Evolutionary conservation across 2,113 vertebrate genomes (phyloP).

Genomic region (Esox niger): DNA sequence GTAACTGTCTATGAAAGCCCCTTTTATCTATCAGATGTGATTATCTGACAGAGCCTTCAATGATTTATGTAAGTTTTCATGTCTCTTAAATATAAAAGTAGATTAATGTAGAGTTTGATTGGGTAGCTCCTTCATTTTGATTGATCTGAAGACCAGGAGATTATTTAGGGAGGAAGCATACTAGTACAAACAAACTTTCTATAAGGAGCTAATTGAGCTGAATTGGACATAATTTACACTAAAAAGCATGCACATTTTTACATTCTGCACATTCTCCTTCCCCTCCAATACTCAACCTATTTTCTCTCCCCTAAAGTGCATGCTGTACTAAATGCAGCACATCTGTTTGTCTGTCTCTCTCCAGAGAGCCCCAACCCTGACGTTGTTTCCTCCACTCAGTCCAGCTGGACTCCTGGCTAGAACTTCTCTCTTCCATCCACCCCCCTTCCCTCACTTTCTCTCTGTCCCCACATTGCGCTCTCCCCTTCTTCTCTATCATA

Average conservation of each 20-base stretch:
- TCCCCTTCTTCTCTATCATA: not conserved
- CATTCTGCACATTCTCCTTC: conserved; percentile 21
- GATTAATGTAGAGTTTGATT: conserved; percentile 17
- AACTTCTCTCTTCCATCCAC: not conserved
- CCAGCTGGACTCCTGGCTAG: conserved; percentile 42
- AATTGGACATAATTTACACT: not conserved
- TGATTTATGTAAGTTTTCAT: not conserved
- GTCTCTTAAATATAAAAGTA: conserved; percentile 9
- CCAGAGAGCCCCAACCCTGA: conserved; percentile 39
- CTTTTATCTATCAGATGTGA: not conserved
- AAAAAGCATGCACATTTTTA: conserved; percentile 13
- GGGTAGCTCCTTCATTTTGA: not conserved
- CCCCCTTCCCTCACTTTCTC: not conserved
- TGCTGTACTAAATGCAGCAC: conserved; percentile 27
- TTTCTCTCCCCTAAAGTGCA: conserved; percentile 21
- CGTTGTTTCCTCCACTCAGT: conserved; percentile 30
- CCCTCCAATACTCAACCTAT: conserved; percentile 7
- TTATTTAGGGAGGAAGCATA: not conserved
- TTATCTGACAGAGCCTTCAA: conserved; percentile 12
- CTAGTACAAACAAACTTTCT: not conserved
- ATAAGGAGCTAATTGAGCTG: not conserved
- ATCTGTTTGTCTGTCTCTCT: conserved; percentile 51
- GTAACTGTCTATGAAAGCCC: no score
- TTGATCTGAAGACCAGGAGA: conserved; percentile 1
- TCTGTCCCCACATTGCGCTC: not conserved